phyloP scores from a whole-genome alignment of 2,797 vertebrate genomes.

The Danio tinwini region DNA sequence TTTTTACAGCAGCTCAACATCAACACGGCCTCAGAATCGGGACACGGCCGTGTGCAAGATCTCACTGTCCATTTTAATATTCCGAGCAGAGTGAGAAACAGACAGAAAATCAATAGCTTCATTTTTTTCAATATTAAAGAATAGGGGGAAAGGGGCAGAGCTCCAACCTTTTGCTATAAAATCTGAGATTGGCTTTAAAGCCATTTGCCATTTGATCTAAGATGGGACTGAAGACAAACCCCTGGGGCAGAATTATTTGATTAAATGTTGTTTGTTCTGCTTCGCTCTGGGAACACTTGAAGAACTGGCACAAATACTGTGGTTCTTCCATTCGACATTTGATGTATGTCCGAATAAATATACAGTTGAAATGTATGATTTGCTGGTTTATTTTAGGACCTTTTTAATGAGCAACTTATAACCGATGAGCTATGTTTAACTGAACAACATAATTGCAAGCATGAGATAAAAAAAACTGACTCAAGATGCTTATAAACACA shows the following conservation, averaged over 20 bases:
- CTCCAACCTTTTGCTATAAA: slow-evolving; percentile 64
- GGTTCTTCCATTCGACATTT: slow-evolving; percentile 21
- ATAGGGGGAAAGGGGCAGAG: slow-evolving; percentile 64
- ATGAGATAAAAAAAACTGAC: background rate
- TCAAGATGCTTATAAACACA: background rate
- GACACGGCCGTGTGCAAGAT: slow-evolving; percentile 61
- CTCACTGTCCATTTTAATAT: slow-evolving; percentile 76
- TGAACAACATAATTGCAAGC: background rate
- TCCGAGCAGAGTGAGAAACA: slow-evolving; percentile 71
- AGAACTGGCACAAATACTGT: slow-evolving; percentile 39
- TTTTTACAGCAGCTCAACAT: slow-evolving; percentile 57
- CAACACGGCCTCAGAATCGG: slow-evolving; percentile 53
- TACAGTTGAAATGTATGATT: background rate
- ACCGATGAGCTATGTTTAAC: background rate
- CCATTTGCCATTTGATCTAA: slow-evolving; percentile 67
- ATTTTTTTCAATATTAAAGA: slow-evolving; percentile 77
- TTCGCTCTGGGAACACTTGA: slow-evolving; percentile 40
- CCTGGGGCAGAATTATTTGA: slow-evolving; percentile 64
- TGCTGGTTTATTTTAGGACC: background rate
- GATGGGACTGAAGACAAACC: slow-evolving; percentile 61
- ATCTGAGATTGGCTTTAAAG: slow-evolving; percentile 67
- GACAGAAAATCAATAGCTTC: slow-evolving; percentile 78
- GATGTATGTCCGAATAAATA: slow-evolving; percentile 30
- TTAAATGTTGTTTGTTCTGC: slow-evolving; percentile 63
- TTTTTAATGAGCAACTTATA: background rate